phyloP scores from a whole-genome alignment of 2,113 vertebrate genomes.

The Calyptomena viridis region DNA sequence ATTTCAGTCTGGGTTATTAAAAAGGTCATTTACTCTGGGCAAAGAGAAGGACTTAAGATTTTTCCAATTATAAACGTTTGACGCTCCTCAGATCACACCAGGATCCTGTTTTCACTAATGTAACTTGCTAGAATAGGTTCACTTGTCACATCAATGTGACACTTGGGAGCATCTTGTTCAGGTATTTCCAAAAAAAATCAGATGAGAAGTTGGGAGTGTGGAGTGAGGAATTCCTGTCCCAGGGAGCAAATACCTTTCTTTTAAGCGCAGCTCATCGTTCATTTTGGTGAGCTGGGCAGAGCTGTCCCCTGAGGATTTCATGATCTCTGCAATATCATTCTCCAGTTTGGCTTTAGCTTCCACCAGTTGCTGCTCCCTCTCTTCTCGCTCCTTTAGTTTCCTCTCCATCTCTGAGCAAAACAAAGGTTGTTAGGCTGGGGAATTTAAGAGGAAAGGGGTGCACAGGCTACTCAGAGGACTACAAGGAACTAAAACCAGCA shows the following conservation, averaged over 20 bases:
- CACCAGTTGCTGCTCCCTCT: constrained; percentile 81
- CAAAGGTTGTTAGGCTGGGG: not conserved
- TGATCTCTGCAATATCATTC: constrained; percentile 88
- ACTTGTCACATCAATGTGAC: constrained; percentile 9
- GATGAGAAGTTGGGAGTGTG: not conserved
- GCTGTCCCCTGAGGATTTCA: constrained; percentile 91
- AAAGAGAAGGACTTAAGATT: not conserved
- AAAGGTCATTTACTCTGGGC: not conserved
- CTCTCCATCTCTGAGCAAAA: constrained; percentile 81
- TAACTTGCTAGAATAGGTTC: not conserved
- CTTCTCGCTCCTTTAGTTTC: constrained; percentile 82
- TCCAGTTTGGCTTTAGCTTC: constrained; percentile 90
- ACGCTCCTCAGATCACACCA: not conserved
- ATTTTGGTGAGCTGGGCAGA: constrained; percentile 90
- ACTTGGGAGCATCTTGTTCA: not conserved
- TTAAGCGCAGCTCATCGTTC: constrained; percentile 87
- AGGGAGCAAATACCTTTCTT: constrained; percentile 82
- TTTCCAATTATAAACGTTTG: not conserved
- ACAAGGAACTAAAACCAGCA: not conserved
- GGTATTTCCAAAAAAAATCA: not conserved
- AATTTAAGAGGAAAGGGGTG: not conserved
- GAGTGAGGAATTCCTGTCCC: not conserved
- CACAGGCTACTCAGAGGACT: not conserved
- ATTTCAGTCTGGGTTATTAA: not conserved
- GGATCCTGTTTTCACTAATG: not conserved